Conservation (phyloP, 1,140 invertebrate genomes). For the Conus ventricosus region DNA sequence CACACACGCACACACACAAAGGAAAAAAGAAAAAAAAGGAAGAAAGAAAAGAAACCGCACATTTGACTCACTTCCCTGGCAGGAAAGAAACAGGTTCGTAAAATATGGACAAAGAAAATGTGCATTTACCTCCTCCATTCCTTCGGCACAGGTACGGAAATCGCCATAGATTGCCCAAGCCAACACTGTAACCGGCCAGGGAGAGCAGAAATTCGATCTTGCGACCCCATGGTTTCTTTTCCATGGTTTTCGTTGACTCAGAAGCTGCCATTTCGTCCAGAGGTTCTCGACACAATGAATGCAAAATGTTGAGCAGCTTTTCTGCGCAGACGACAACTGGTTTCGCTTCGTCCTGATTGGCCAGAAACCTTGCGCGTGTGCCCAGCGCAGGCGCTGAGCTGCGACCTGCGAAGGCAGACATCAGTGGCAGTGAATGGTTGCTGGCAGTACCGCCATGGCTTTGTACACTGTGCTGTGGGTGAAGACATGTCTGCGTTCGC, state of each 20-base stretch:
- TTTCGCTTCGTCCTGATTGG: not conserved
- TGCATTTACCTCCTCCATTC: constrained; percentile 86
- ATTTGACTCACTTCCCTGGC: too few species aligned
- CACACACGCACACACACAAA: too few species aligned
- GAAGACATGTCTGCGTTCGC: too few species aligned
- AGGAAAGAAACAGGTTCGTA: too few species aligned
- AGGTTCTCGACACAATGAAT: not conserved
- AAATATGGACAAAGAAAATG: not conserved
- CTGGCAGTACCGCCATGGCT: not conserved
- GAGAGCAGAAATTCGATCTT: constrained; percentile 94
- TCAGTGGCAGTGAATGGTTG: not conserved
- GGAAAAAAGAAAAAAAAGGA: too few species aligned
- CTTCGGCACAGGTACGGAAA: constrained; percentile 95
- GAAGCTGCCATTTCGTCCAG: not conserved
- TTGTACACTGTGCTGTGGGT: too few species aligned
- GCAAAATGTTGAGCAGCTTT: not conserved
- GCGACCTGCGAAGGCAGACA: not conserved
- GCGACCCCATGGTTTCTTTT: constrained; percentile 67
- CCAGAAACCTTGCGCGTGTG: not conserved
- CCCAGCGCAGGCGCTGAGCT: not conserved
- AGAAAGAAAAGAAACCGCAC: too few species aligned
- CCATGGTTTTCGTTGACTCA: constrained; percentile 12
- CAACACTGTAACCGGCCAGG: constrained; percentile 92
- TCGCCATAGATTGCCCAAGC: constrained; percentile 93
- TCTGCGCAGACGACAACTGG: not conserved